These are phyloP conservation scores for Manduca sexta DNA, from an alignment of 1,140 invertebrate genomes.

Conservation along the genomic window DNA sequence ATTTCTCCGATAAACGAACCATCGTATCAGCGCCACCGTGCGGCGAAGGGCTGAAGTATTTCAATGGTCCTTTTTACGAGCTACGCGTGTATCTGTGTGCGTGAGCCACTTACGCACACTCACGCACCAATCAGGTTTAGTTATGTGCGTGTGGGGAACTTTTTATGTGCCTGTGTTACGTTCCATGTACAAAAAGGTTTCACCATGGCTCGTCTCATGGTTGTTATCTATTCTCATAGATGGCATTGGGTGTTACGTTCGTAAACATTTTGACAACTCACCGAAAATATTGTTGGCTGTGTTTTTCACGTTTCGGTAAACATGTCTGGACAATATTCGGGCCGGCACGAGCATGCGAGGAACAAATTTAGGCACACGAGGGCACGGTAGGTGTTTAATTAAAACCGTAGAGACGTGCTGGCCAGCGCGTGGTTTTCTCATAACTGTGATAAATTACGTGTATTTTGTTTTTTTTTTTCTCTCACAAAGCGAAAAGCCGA, in stretches of 20 bases:
- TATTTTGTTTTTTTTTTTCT: constrained; percentile 55
- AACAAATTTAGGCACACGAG: constrained; percentile 46
- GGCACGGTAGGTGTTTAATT: constrained; percentile 51
- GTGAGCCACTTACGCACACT: constrained; percentile 50
- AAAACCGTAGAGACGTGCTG: constrained; percentile 59
- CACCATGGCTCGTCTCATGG: constrained; percentile 33
- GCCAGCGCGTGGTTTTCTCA: constrained; percentile 55
- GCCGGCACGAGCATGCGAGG: constrained; percentile 23
- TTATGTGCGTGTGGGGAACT: constrained; percentile 45
- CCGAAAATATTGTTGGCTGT: constrained; percentile 31
- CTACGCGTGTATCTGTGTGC: constrained; percentile 31
- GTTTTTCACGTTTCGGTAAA: constrained; percentile 45
- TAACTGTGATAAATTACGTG: constrained; percentile 64
- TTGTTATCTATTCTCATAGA: constrained; percentile 59
- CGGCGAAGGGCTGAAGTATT: constrained; percentile 65
- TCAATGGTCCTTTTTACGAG: constrained; percentile 52
- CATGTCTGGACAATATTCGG: constrained; percentile 40
- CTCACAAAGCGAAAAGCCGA: constrained; percentile 57
- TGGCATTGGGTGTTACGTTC: constrained; percentile 49
- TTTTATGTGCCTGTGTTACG: constrained; percentile 51
- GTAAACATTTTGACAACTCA: constrained; percentile 32
- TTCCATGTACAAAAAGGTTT: constrained; percentile 45
- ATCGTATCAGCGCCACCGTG: constrained; percentile 54
- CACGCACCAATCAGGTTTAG: constrained; percentile 31
- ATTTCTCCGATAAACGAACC: constrained; percentile 35